Percentiles rank a stretch among this genome's conserved stretches.
These are phyloP conservation scores for Steromphala cineraria DNA, from an alignment of 2,888 invertebrate species.

Conservation along the genomic window DNA sequence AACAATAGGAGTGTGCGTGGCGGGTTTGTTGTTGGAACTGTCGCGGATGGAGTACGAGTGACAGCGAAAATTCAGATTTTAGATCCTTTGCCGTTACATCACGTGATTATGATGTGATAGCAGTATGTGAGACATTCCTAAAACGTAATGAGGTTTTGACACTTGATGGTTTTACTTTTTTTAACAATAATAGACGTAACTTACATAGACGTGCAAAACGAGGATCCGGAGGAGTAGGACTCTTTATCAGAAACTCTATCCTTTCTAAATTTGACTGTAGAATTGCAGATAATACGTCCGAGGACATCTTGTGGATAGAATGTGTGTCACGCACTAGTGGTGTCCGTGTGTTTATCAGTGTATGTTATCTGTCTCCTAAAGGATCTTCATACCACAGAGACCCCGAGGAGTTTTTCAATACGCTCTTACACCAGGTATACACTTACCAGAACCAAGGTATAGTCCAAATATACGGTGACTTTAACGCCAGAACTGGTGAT, in stretches of 20 bases:
- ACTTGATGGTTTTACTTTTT: background rate
- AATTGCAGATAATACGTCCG: background rate
- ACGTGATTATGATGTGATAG: background rate
- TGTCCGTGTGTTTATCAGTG: background rate
- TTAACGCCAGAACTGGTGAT: background rate
- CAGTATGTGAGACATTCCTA: background rate
- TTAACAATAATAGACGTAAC: background rate
- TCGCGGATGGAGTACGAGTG: background rate
- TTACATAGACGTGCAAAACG: background rate
- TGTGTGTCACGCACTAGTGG: background rate
- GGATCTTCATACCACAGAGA: background rate
- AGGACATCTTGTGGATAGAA: background rate
- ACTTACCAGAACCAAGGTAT: background rate
- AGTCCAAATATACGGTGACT: background rate
- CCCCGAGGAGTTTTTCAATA: background rate
- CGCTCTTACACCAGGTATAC: background rate
- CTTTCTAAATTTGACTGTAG: background rate
- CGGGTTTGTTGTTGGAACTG: slow-evolving; percentile 1
- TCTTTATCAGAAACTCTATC: background rate
- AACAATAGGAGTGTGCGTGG: background rate
- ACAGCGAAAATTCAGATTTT: background rate
- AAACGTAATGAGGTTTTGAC: background rate
- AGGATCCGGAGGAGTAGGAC: background rate
- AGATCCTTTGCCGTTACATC: background rate
- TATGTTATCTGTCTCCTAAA: background rate